Evolutionary conservation across 1,140 invertebrate species (phyloP), one percentile per base, ranked within the genome.

Genomic region (Aricia agestis): DNA sequence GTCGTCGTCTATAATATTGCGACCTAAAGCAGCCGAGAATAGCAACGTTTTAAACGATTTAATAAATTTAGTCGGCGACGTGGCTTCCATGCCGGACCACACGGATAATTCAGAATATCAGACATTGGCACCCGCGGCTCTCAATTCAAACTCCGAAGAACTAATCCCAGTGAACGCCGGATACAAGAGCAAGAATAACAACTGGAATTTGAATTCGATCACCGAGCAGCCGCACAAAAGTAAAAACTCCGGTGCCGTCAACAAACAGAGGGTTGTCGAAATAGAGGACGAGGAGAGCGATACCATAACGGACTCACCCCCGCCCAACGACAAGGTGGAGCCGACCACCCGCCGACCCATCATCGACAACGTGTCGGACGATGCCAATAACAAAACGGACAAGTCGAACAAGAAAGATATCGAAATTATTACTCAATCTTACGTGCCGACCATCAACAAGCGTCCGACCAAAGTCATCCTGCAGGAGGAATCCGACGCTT

Each of bases 31-130:
- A 18, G 76, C 73, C 36, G 83, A 71, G 82, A 88, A 77, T 57
- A 83, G 79, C 58, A 92, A 88, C 72, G 85, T 89, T 17, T 70
- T 92, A 6, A 86, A 81, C 13, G 92, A 92, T 78, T 78, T 92
- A 15, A 92, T 91, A 10, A 91, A 88, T 71, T 77, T 92, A 57
- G 90, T 92, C 4, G 89, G 90, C 13, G 92, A 92, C 71, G 90
- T 92, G 5, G 91, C 90, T 9, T 86, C 89, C 10, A 92, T 92
- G 7, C 87, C 89, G 67, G 87, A 88, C 71, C 86, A 90, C 57
- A 88, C 82, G 11, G 86, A 87, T 4, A 73, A 71, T 6, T 31
- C 66, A 1, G 72, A 72, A 41, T 72, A 71, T n/a, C 74, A 75
- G 15, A 68, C 74, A 6, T 75, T 77, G 0, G 76, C 72, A n/a